These are phyloP conservation scores for Orchesella flavescens DNA, from an alignment of 2,888 invertebrate species.

Conservation along the genomic window DNA sequence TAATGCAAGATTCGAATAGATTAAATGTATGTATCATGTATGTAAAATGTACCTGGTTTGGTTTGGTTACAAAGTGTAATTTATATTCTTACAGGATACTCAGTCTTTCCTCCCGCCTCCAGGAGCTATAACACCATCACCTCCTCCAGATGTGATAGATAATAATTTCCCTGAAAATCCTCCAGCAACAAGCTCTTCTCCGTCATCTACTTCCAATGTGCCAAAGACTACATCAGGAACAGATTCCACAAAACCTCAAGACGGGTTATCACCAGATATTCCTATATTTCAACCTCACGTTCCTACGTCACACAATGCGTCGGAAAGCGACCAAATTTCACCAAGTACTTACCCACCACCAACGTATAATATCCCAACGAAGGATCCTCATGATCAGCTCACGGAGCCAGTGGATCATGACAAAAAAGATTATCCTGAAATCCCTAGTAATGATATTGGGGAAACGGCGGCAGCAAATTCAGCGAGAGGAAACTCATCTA, in stretches of 20 bases:
- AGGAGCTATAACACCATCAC: slow-evolving; percentile 68
- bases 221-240: slow-evolving; percentile 51
- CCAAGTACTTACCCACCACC: slow-evolving; percentile 39
- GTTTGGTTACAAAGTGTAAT: too few relatives aligned
- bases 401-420: slow-evolving; percentile 38
- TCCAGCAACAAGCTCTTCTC: slow-evolving; percentile 72
- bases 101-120: slow-evolving; percentile 61
- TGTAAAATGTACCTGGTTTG: too few relatives aligned
- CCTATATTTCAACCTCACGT: slow-evolving; percentile 44
- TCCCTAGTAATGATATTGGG: slow-evolving; percentile 59
- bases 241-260: slow-evolving; percentile 73
- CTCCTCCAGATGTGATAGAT: slow-evolving; percentile 55
- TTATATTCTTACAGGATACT: slow-evolving; percentile 31
- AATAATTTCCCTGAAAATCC: slow-evolving; percentile 48
- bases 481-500: slow-evolving; percentile 15
- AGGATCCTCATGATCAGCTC: slow-evolving; percentile 43
- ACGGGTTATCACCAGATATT: slow-evolving; percentile 39
- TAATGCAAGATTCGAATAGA: too few relatives aligned
- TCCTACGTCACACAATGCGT: slow-evolving; percentile 28
- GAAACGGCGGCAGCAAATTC: slow-evolving; percentile 31
- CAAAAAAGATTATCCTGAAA: slow-evolving; percentile 54
- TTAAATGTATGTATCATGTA: too few relatives aligned
- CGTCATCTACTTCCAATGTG: slow-evolving; percentile 70
- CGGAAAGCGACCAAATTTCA: not conserved
- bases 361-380: slow-evolving; percentile 31